These are phyloP conservation scores for Drosophila limbata DNA, from an alignment of 2,888 invertebrate genomes.

Conservation along the genomic window DNA sequence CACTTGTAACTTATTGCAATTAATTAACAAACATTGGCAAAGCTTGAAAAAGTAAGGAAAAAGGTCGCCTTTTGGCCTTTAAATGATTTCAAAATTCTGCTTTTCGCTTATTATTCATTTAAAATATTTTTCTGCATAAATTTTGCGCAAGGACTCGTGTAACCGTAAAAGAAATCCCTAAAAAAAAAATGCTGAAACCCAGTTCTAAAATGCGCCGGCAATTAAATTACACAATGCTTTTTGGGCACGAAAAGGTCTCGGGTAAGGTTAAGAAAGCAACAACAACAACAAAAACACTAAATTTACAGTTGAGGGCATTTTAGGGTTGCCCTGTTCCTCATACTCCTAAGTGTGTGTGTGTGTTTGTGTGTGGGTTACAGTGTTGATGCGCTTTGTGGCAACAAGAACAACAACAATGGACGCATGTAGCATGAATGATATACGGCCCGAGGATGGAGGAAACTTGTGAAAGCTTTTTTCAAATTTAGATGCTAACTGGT, in stretches of 20 bases:
- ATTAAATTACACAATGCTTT: conserved; percentile 65
- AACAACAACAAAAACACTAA: conserved; percentile 29
- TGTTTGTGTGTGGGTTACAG: conserved; percentile 21
- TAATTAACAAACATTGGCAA: conserved; percentile 60
- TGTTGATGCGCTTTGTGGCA: conserved; percentile 54
- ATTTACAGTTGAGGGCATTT: conserved; percentile 68
- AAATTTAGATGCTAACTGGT: conserved; percentile 58
- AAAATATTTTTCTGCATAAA: conserved; percentile 49
- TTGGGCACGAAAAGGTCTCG: conserved; percentile 48
- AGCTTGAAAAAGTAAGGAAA: conserved; percentile 26
- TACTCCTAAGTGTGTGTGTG: neutral
- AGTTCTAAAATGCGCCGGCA: conserved; percentile 52
- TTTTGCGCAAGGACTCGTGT: conserved; percentile 36
- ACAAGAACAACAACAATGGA: conserved; percentile 5
- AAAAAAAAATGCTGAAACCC: conserved; percentile 3
- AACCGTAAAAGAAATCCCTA: conserved; percentile 1
- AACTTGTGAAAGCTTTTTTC: conserved; percentile 57
- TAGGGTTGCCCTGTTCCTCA: conserved; percentile 38
- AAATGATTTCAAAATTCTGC: conserved; percentile 39
- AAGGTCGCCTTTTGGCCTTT: conserved; percentile 25
- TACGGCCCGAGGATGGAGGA: conserved; percentile 44
- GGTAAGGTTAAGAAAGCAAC: conserved; percentile 20
- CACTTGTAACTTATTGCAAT: conserved; percentile 58
- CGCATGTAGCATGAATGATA: conserved; percentile 56
- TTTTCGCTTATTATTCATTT: conserved; percentile 57